Base-by-base conservation (phyloP, 2,797 vertebrate genomes). In the Peromyscus attwateri region DNA sequence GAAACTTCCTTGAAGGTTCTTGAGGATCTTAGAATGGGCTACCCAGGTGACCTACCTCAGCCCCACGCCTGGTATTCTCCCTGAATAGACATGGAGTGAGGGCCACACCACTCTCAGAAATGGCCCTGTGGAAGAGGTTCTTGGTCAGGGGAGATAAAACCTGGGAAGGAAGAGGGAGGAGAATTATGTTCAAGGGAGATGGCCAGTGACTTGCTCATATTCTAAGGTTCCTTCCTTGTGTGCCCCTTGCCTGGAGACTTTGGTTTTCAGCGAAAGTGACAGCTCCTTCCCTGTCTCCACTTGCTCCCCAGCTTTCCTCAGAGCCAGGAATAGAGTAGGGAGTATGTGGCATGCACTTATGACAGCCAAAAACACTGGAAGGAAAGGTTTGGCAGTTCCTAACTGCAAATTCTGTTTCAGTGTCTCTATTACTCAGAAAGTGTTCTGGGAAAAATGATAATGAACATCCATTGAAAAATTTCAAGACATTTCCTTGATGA, bases 111-210 rank as follows among this genome's bases (percentile, higher is more conserved):
- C 99, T 99, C 97, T 99, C 99, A 70, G 99, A 99, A 95, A 99
- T 99, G 10, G 99, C 99, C 91, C 98, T 98, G 10, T 99, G 99
- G 98, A 99, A 99, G 93, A 99, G 97, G 23, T 99, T 99, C 96
- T 98, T 98, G 7, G 99, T 98, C 96, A 99, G 97, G 16, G 99
- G 99, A 96, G 99, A 99, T 9, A 99, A 73, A 52, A 99, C 97
- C 99, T 99, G 97, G 12, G 3, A 73, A 37, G 83, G 40, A 79
- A 95, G 2, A 34, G 34, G 57, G 62, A 31, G 6, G 37, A 55
- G 27, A 88, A 34, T n/a, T 82, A 3, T 68, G 16, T 3, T 89
- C 64, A 8, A 23, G 13, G 34, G 1, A 17, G 43, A 46, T 34
- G 31, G 16, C 4, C 60, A 62, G 12, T 0, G 1, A 62, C 31